Base-by-base conservation (phyloP, 2,113 vertebrate genomes). In the Proteles cristata region DNA sequence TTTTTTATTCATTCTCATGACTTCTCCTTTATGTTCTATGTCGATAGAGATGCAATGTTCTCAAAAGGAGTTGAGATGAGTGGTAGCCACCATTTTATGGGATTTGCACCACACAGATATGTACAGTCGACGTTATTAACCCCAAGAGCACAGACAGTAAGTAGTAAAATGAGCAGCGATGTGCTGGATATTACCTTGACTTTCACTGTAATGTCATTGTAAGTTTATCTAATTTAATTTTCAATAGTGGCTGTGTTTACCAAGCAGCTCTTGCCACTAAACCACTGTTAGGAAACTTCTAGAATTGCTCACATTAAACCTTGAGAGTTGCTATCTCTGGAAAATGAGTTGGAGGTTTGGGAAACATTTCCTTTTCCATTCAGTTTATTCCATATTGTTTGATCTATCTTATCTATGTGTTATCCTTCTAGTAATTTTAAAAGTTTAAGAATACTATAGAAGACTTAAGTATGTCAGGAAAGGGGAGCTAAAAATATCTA, bases 231-330 rank as follows among this genome's bases (percentile, higher is more conserved):
- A 33, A 83, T 68, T 69, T 76, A 69, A 43, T 91, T 83, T 92
- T 96, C 65, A 84, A 63, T 25, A 86, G 21, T 7, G 53, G 39
- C 43, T 26, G 45, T 55, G 17, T 92, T 96, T 90, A n/a, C 53
- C n/a, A 92, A 35, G 17, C 0, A 10, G 58, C 53, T 71, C 15
- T 66, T 89, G 66, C 23, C 58, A 58, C 61, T 43, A 33, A 65
- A 31, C 21, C 17, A 55, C 39, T n/a, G n/a, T 48, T 65, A 66
- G 77, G 58, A 89, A 88, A 93, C 45, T 43, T 87, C 61, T 92
- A 76, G 90, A 84, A 66, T 63, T 76, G 39, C 43, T 90, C 74
- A 45, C 68, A 87, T 43, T 43, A 68, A 94, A 97, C 87, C 61
- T 43, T 80, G 39, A 65, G 6, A 61, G 93, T 77, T 12, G 58